phyloP scores from a whole-genome alignment of 2,113 vertebrate genomes.

The Phycodurus eques region DNA sequence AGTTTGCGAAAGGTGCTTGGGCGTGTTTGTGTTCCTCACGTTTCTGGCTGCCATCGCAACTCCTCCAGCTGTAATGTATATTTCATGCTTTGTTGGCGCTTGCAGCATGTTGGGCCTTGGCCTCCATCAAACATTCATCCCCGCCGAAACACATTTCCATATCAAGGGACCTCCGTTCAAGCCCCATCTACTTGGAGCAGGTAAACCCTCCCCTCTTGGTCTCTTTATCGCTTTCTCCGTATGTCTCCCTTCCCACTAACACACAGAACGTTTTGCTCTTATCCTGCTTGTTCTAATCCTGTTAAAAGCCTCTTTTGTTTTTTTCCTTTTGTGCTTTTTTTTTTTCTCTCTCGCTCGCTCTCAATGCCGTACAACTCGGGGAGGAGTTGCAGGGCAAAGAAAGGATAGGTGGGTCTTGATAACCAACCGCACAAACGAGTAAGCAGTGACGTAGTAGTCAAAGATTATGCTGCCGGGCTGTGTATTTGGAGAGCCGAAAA shows the following conservation, averaged over 20 bases:
- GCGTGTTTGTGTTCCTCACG: constrained; percentile 34
- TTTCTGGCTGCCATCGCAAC: constrained; percentile 37
- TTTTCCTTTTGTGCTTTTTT: constrained; percentile 33
- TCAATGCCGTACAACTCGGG: constrained; percentile 21
- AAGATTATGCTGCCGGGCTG: not conserved
- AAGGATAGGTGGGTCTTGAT: not conserved
- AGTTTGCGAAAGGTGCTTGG: not conserved
- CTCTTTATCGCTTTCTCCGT: constrained; percentile 41
- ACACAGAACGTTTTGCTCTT: constrained; percentile 37
- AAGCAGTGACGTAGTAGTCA: not conserved
- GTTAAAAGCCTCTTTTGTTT: constrained; percentile 53
- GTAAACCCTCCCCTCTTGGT: constrained; percentile 39
- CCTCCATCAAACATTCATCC: constrained; percentile 63
- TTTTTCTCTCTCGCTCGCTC: not conserved
- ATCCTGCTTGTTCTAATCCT: constrained; percentile 56
- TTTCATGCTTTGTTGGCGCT: constrained; percentile 65
- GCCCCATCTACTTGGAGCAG: constrained; percentile 40
- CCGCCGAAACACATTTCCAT: constrained; percentile 57
- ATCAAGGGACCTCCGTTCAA: constrained; percentile 48
- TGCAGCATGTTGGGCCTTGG: constrained; percentile 33
- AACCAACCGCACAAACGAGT: constrained; percentile 2
- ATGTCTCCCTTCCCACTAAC: constrained; percentile 25
- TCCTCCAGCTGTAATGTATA: constrained; percentile 55
- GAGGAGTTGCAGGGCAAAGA: constrained; percentile 5
- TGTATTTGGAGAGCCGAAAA: not conserved